Evolutionary conservation across 2,113 vertebrate genomes (phyloP).

Genomic region (Setophaga kirtlandii): DNA sequence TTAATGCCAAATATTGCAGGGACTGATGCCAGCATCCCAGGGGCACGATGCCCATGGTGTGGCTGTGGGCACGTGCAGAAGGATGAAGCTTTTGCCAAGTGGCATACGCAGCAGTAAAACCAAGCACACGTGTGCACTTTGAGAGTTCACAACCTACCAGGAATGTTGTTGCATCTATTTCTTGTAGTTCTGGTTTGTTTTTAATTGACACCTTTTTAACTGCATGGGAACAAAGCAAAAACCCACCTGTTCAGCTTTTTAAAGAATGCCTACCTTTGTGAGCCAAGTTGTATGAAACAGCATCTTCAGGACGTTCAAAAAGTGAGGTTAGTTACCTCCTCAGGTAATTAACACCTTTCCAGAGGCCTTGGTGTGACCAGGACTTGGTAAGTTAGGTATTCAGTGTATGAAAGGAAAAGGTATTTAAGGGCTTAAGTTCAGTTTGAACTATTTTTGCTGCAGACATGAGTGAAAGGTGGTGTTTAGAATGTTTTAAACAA

Average conservation of each 20-base stretch:
- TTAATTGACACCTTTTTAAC: slow-evolving; percentile 53
- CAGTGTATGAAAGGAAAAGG: slow-evolving; percentile 45
- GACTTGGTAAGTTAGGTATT: background rate
- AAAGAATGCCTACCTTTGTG: slow-evolving; percentile 23
- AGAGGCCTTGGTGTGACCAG: background rate
- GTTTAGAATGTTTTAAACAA: background rate
- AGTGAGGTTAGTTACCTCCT: slow-evolving; percentile 10
- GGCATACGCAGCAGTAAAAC: background rate
- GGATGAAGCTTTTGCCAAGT: background rate
- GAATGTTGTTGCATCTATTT: slow-evolving; percentile 40
- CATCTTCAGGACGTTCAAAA: background rate
- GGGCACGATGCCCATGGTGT: fast-evolving
- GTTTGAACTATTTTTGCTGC: slow-evolving; percentile 60
- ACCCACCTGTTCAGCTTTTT: slow-evolving; percentile 17
- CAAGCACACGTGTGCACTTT: background rate
- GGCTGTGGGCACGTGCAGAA: background rate
- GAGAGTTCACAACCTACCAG: background rate
- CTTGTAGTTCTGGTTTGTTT: slow-evolving; percentile 7
- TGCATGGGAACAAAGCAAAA: slow-evolving; percentile 59
- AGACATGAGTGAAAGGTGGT: background rate
- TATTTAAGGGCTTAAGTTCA: slow-evolving; percentile 71
- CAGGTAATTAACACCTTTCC: slow-evolving; percentile 1
- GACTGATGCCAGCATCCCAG: background rate
- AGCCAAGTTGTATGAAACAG: background rate
- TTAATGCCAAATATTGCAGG: slow-evolving; percentile 65